A percentile compares a stretch with the other conserved stretches of the same genome.
Evolutionary conservation across 2,888 invertebrate genomes (phyloP).

Genomic region (Hypomecis punctinalis): DNA sequence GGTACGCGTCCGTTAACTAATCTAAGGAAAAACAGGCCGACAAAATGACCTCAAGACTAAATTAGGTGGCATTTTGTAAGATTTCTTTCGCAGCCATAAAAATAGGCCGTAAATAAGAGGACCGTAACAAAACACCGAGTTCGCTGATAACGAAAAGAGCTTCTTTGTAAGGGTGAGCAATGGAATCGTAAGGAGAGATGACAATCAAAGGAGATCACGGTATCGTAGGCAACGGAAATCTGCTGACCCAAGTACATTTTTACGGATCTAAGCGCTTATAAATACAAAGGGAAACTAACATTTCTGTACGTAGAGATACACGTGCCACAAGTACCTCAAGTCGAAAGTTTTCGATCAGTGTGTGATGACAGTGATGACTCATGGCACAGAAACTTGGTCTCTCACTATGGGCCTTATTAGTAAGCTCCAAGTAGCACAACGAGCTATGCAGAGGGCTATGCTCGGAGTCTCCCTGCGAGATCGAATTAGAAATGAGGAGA

Average conservation of each 20-base stretch:
- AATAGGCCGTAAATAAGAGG: conserved; percentile 45
- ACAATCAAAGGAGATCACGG: conserved; percentile 51
- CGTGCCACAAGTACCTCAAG: too few species aligned
- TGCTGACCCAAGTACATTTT: conserved; percentile 1
- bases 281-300: neutral
- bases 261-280: neutral
- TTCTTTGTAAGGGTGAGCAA: conserved; percentile 45
- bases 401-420: too few species aligned
- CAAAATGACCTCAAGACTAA: conserved; percentile 8
- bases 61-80: conserved; percentile 26
- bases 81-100: conserved; percentile 37
- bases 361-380: too few species aligned
- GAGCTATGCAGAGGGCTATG: too few species aligned
- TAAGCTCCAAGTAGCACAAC: too few species aligned
- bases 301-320: neutral
- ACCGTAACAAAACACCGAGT: conserved; percentile 43
- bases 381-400: too few species aligned
- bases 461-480: too few species aligned
- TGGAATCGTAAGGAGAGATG: conserved; percentile 52
- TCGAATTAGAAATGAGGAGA: too few species aligned
- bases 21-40: neutral
- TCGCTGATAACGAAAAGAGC: conserved; percentile 51
- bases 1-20: too few species aligned
- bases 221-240: conserved; percentile 44
- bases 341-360: too few species aligned